Evolutionary conservation across 2,888 invertebrate genomes (phyloP), one percentile per base, ranked within the genome.

Genomic region (Arge pagana): DNA sequence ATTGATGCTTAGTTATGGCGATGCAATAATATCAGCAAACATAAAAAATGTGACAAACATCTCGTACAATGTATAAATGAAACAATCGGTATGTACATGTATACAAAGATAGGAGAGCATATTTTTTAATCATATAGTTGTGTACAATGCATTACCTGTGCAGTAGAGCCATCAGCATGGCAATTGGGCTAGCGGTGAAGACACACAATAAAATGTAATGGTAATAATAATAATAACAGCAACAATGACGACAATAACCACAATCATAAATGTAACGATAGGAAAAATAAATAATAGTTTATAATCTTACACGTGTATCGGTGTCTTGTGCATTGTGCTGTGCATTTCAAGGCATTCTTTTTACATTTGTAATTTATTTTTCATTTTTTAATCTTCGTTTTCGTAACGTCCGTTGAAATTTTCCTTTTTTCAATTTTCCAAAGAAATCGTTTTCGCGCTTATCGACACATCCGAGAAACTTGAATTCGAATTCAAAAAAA

Each of bases 111-210:
- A 3, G 21, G n/a, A 21, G n/a, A 23, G 23, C 13, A 37, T 15
- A 37, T 13, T 26, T 33, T 18, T 70, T 70, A 72, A 68, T 72
- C 70, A 64, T 70, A 71, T 70, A 74, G 66, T 73, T 74, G 74
- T 76, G 76, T 74, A 71, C 72, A 70, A 67, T 74, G 66, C 76
- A 83, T 90, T 93, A 93, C 93, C 93, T 93, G 87, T 90, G 88
- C 78, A 93, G 86, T 78, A 93, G 87, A 83, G 90, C 91, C 91
- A 93, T 91, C 85, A 93, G 90, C 82, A 89, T 92, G 86, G 91
- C 93, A 87, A 93, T 89, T 82, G 93, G 92, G 90, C 93, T 92
- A 89, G 83, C 85, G 77, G 80, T 81, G 85, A 84, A 86, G 83
- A 86, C 82, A 85, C 83, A 86, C 81, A 84, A 80, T 83, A 74